Evolutionary conservation across 2,113 vertebrate species (phyloP), one percentile per base, ranked within the genome.

Genomic region (Neolamprologus sp.): DNA sequence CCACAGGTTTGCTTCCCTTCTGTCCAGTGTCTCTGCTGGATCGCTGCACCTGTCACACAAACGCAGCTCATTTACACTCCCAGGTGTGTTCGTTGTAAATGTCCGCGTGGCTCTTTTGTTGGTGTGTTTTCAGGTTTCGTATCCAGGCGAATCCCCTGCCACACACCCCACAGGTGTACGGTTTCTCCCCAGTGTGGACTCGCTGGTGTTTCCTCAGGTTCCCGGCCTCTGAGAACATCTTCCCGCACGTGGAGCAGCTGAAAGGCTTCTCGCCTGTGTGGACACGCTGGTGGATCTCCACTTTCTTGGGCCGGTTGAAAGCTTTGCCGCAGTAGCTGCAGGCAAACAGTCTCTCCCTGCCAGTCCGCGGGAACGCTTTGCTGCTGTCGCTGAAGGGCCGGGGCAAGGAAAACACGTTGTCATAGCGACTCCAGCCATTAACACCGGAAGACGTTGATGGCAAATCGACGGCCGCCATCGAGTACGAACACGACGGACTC

Each of bases 241-340:
- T 97, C 37, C 96, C 96, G 8, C 96, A 97, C 2, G 95, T 96
- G 73, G 92, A 86, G 85, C 96, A 97, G 65, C 95, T 91, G 91
- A 95, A 97, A 1, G 96, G 96, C 37, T 94, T 96, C 93, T 97
- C 96, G 1, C 96, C 95, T 0, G 96, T 96, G 92, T 96, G 96
- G 42, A 96, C 90, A 1, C 96, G 91, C n/a, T 96, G 96, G 87
- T 96, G 96, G 68, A 96, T 96, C 78, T 96, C 95, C 82, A 96
- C 93, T 82, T 96, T 96, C 85, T 96, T 96, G 16, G 96, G 95
- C 17, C 96, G 93, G 81, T 96, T 96, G 37, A 96, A 96, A 23
- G 94, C 94, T 81, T 97, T 97, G 23, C 96, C 96, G 9, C 96
- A 96, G 81, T 93, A 95, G 28, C 90, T 94, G 88, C 96, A 96